Base-by-base conservation (phyloP, 2,113 vertebrate genomes). In the Pygoscelis adeliae region DNA sequence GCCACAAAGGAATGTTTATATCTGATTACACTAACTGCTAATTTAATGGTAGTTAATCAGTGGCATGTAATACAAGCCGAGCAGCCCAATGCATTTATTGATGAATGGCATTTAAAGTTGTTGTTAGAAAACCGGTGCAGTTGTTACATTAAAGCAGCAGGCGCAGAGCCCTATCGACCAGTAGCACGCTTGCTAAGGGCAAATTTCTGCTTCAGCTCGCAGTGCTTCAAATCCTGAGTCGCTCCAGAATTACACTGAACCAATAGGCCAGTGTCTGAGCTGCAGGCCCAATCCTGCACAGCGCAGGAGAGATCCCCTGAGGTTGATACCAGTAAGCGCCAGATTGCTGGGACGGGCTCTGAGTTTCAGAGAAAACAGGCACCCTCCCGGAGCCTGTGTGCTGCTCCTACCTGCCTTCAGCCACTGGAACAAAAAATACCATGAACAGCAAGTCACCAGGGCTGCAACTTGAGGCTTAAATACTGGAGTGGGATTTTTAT, bases 1-100 rank as follows among this genome's bases (percentile, higher is more conserved):
- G 97, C 97, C 97, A 96, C 97, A 97, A 97, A 97, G 94, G 97
- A 96, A 97, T 97, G 97, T 97, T 98, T 97, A 95, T 97, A 98
- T 97, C 97, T 98, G 97, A 97, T 98, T 97, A 97, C 94, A 83
- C 93, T 96, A 97, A 95, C 97, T 97, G 97, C 96, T 97, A 97
- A 97, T 98, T 97, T 97, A 96, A 97, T 96, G 95, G 93, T 97
- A 97, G 97, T 97, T 97, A 97, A 96, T 98, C 97, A 96, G 97
- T 91, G 95, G 97, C 91, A 83, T 79, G 94, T 93, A 97, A 96
- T 90, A 94, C 94, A 93, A 97, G 92, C 93, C 12, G 0, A 97
- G 77, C 93, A 93, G 91, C 76, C 92, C 97, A 95, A 72, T 86
- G 93, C 95, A 83, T 97, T 95, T 97, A 92, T 92, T 97, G 96